phyloP scores from a whole-genome alignment of 2,888 invertebrate genomes.

The Zeuzera pyrina region DNA sequence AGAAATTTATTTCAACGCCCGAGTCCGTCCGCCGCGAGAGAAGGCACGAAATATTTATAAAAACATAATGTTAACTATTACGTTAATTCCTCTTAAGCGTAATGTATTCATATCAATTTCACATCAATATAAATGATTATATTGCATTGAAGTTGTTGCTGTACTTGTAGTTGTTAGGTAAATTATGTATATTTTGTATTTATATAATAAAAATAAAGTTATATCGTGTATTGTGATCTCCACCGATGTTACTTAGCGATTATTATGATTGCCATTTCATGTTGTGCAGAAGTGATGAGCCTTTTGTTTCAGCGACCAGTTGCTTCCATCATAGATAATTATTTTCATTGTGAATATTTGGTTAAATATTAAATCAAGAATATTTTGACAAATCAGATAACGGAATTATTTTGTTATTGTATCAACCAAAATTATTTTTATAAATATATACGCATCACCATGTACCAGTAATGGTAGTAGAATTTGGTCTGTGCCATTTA shows the following conservation, averaged over 20 bases:
- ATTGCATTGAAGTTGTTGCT: slow-evolving; percentile 66
- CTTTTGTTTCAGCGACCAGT: slow-evolving; percentile 49
- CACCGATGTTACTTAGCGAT: slow-evolving; percentile 72
- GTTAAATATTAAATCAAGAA: slow-evolving; percentile 50
- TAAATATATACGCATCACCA: slow-evolving; percentile 47
- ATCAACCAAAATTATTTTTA: slow-evolving; percentile 45
- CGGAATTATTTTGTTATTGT: slow-evolving; percentile 47
- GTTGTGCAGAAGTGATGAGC: slow-evolving; percentile 46
- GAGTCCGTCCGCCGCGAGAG: slow-evolving; percentile 5
- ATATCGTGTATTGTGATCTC: slow-evolving; percentile 71
- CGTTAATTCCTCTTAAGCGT: slow-evolving; percentile 52
- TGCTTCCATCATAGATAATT: slow-evolving; percentile 64
- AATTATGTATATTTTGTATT: slow-evolving; percentile 71
- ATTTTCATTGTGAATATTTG: slow-evolving; percentile 44
- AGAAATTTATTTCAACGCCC: slow-evolving; percentile 6
- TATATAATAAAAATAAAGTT: slow-evolving; percentile 56
- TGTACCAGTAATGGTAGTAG: slow-evolving; percentile 51
- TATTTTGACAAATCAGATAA: slow-evolving; percentile 36
- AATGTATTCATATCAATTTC: slow-evolving; percentile 60
- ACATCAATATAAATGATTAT: slow-evolving; percentile 62
- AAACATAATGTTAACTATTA: slow-evolving; percentile 61
- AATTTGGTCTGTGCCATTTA: slow-evolving; percentile 69
- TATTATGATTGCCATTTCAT: slow-evolving; percentile 66
- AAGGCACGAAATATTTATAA: slow-evolving; percentile 41
- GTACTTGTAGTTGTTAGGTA: slow-evolving; percentile 58